Conservation (phyloP, 2,113 vertebrate species). For the Serinus canaria region DNA sequence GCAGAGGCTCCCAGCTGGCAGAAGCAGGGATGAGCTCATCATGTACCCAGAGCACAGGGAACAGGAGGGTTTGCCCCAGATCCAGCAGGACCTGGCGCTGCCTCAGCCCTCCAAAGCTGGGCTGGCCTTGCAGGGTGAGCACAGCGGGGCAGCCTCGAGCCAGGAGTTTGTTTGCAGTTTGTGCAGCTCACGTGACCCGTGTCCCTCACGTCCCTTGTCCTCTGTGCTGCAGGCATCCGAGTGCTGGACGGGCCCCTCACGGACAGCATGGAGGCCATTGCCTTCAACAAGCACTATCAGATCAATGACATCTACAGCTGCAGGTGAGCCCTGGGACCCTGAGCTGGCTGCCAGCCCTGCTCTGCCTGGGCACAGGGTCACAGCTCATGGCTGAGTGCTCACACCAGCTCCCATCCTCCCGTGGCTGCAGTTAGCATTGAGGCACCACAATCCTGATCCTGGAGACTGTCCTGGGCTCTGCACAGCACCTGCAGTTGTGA, state of each 20-base stretch:
- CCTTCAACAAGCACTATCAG: constrained; percentile 99
- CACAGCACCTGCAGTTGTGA: background rate
- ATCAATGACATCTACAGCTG: constrained; percentile 99
- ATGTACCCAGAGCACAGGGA: background rate
- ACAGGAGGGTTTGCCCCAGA: background rate
- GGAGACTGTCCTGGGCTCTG: background rate
- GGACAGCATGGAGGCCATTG: constrained; percentile 96
- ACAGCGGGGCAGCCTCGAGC: background rate
- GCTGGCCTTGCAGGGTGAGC: background rate
- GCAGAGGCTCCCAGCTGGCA: background rate
- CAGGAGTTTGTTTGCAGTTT: background rate
- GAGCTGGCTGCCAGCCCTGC: background rate
- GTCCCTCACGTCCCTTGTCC: fast-evolving
- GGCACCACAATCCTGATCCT: background rate
- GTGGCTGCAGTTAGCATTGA: background rate
- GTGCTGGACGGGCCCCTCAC: constrained; percentile 95
- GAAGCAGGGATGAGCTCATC: background rate
- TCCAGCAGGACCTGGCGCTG: fast-evolving
- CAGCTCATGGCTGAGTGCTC: background rate
- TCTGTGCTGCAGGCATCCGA: constrained; percentile 84
- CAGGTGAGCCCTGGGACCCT: constrained; percentile 76
- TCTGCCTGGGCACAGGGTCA: background rate
- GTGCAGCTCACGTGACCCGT: fast-evolving
- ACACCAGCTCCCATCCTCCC: background rate
- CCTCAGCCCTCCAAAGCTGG: background rate